These are phyloP conservation scores for Rhyacophila brunnea DNA, from an alignment of 1,140 invertebrate genomes.

Conservation along the genomic window DNA sequence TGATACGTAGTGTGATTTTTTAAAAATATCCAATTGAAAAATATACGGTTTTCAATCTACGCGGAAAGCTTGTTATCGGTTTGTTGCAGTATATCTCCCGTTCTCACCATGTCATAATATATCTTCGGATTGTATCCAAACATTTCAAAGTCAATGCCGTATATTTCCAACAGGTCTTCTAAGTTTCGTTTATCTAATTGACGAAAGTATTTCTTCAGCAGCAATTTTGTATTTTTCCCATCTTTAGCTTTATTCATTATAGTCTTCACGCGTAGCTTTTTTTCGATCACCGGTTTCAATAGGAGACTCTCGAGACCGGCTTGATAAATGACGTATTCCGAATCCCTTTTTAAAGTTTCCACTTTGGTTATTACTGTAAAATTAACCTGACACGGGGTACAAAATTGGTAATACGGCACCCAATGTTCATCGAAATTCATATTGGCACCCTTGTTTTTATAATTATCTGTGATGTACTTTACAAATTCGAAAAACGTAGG, in stretches of 20 bases:
- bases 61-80: too few species aligned
- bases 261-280: conserved; percentile 51
- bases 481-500: conserved; percentile 73
- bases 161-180: conserved; percentile 65
- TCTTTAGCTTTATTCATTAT: conserved; percentile 56
- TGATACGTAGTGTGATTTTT: too few species aligned
- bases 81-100: conserved; percentile 9
- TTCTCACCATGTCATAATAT: conserved; percentile 57
- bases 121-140: conserved; percentile 60
- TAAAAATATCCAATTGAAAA: too few species aligned
- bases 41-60: too few species aligned
- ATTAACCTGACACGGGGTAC: conserved; percentile 71
- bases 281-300: conserved; percentile 51
- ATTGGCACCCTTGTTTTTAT: conserved; percentile 42
- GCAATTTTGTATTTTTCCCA: conserved; percentile 53
- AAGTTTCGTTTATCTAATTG: conserved; percentile 61
- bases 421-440: conserved; percentile 68
- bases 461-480: conserved; percentile 56
- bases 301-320: conserved; percentile 58
- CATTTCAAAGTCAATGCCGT: conserved; percentile 71
- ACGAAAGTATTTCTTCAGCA: conserved; percentile 62
- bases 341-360: conserved; percentile 69
- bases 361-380: conserved; percentile 66
- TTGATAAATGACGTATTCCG: conserved; percentile 63
- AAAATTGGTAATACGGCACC: conserved; percentile 70